These are phyloP conservation scores for Pherbina coryleti DNA, from an alignment of 2,888 invertebrate genomes.

Conservation along the genomic window DNA sequence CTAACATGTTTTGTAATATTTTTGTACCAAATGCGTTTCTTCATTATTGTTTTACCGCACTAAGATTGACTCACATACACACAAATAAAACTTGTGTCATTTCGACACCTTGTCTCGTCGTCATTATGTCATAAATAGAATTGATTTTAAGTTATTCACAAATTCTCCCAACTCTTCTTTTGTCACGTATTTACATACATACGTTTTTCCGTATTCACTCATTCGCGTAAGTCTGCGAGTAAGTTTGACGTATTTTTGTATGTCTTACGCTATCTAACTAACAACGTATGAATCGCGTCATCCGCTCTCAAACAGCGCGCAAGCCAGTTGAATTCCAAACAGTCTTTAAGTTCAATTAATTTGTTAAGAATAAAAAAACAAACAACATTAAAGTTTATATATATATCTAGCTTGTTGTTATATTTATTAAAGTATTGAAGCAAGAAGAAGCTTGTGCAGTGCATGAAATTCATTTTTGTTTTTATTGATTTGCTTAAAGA, in stretches of 20 bases:
- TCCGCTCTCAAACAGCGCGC: neutral
- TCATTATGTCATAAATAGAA: constrained; percentile 42
- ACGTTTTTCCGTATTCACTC: neutral
- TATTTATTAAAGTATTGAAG: neutral
- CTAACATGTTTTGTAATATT: constrained; percentile 18
- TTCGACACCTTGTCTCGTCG: constrained; percentile 28
- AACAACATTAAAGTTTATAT: neutral
- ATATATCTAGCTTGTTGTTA: neutral
- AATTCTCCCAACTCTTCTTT: neutral
- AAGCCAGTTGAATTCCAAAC: neutral
- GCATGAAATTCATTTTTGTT: too few relatives aligned
- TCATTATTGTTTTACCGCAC: neutral
- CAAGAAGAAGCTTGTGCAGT: too few relatives aligned
- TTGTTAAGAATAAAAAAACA: too few relatives aligned
- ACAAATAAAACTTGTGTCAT: constrained; percentile 3
- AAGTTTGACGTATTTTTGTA: neutral
- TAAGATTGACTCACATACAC: neutral
- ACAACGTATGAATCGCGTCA: neutral
- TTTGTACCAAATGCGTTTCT: neutral
- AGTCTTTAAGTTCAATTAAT: neutral
- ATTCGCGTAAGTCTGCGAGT: neutral
- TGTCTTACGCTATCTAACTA: neutral
- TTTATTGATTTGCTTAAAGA: too few relatives aligned
- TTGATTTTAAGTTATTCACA: constrained; percentile 26
- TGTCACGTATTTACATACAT: constrained; percentile 30